These are phyloP conservation scores for Venturia canescens DNA, from an alignment of 1,140 invertebrate species.

Conservation along the genomic window DNA sequence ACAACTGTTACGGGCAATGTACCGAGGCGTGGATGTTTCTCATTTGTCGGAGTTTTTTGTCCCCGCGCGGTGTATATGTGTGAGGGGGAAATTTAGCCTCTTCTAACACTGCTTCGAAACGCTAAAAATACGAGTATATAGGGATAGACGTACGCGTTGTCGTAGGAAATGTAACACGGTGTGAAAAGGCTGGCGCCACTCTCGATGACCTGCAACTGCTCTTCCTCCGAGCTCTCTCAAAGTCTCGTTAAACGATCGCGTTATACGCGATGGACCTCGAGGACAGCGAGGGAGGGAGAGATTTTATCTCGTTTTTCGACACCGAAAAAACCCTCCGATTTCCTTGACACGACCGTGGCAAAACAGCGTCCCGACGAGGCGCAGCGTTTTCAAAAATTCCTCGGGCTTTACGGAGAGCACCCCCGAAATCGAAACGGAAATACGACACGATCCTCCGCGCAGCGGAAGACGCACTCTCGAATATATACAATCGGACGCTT, in stretches of 20 bases:
- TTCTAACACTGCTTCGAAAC: slow-evolving; percentile 5
- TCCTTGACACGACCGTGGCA: slow-evolving; percentile 32
- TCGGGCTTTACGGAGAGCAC: slow-evolving; percentile 39
- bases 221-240: slow-evolving; percentile 55
- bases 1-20: slow-evolving; percentile 14
- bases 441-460: slow-evolving; percentile 41
- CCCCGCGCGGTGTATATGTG: neutral
- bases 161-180: slow-evolving; percentile 25
- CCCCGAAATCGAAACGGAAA: slow-evolving; percentile 42
- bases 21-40: slow-evolving; percentile 31
- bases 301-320: slow-evolving; percentile 67
- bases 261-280: slow-evolving; percentile 51
- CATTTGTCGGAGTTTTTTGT: slow-evolving; percentile 40
- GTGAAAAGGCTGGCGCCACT: slow-evolving; percentile 65
- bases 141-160: neutral
- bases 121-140: slow-evolving; percentile 29
- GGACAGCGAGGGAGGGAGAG: slow-evolving; percentile 49
- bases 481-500: slow-evolving; percentile 1
- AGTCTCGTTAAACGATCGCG: slow-evolving; percentile 73
- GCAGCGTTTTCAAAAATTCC: slow-evolving; percentile 67
- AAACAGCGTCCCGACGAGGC: neutral
- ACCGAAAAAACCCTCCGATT: slow-evolving; percentile 48
- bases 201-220: slow-evolving; percentile 38
- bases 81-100: slow-evolving; percentile 3
- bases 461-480: slow-evolving; percentile 38